Evolutionary conservation across 92 coral and sea anemone genomes (phyloP).

Genomic region (Ricordea florida): DNA sequence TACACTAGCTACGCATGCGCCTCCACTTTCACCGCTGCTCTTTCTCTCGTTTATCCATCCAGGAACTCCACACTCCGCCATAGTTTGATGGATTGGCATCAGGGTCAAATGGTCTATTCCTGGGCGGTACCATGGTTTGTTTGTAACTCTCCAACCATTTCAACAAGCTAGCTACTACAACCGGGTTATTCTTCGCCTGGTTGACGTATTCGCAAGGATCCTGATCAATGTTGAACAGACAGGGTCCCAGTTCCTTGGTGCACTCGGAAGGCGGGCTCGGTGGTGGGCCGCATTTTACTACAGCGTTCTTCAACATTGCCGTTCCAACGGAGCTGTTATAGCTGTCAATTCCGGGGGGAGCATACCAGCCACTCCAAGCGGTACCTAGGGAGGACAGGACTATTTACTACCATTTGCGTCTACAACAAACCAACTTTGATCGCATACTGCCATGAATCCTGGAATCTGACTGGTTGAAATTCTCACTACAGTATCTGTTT

Average conservation of each 20-base stretch:
- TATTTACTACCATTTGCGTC: no score
- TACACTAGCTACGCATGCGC: not conserved
- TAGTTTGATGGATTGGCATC: slow-evolving; percentile 55
- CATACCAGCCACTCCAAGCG: slow-evolving; percentile 84
- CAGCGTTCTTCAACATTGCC: slow-evolving; percentile 68
- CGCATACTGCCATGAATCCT: no score
- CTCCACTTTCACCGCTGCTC: not conserved
- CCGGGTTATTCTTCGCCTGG: slow-evolving; percentile 56
- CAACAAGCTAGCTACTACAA: slow-evolving; percentile 55
- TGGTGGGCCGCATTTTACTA: slow-evolving; percentile 72
- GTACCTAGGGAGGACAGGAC: slow-evolving; percentile 24
- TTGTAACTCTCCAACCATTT: slow-evolving; percentile 68
- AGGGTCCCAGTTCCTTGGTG: slow-evolving; percentile 68
- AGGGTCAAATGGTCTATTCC: slow-evolving; percentile 58
- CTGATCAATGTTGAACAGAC: slow-evolving; percentile 63
- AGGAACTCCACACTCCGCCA: slow-evolving; percentile 83
- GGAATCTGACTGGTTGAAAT: no score
- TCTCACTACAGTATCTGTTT: no score
- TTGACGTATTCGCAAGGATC: slow-evolving; percentile 88
- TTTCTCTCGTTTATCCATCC: slow-evolving; percentile 30
- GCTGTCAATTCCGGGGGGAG: slow-evolving; percentile 77
- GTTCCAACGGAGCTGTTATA: slow-evolving; percentile 15
- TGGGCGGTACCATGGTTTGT: slow-evolving; percentile 79
- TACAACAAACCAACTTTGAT: no score
- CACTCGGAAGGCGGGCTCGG: slow-evolving; percentile 60